Conservation (phyloP, 2,113 vertebrate species). For the Esox niger region DNA sequence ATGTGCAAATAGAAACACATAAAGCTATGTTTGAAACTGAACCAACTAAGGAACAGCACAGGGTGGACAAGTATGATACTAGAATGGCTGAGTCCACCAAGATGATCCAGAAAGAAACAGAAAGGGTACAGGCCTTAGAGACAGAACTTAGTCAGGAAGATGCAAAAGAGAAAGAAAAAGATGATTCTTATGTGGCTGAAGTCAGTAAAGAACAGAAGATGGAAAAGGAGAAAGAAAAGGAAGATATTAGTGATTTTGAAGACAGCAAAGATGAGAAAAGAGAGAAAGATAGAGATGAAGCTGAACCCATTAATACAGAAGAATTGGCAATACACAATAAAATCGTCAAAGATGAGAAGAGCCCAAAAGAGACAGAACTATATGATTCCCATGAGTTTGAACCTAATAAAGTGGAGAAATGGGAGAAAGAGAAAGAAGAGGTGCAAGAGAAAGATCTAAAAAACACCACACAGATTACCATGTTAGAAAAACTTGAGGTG, state of each 20-base stretch:
- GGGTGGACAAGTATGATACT: background rate
- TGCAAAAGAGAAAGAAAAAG: conserved; percentile 60
- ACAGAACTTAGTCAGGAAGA: conserved; percentile 27
- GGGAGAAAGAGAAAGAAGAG: conserved; percentile 63
- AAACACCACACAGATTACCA: conserved; percentile 28
- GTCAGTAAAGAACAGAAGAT: conserved; percentile 68
- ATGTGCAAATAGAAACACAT: background rate
- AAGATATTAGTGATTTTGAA: conserved; percentile 39
- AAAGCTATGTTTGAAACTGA: background rate
- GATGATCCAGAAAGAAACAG: background rate
- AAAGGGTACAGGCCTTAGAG: background rate
- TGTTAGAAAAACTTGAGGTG: conserved; percentile 24
- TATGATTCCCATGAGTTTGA: conserved; percentile 41
- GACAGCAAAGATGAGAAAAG: conserved; percentile 45
- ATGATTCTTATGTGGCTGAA: conserved; percentile 61
- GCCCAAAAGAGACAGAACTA: conserved; percentile 31
- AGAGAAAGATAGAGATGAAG: conserved; percentile 28
- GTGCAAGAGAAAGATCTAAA: conserved; percentile 61
- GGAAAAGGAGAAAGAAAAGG: conserved; percentile 66
- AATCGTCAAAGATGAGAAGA: conserved; percentile 27
- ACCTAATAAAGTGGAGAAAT: conserved; percentile 59
- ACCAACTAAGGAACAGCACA: background rate
- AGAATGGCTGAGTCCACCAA: background rate
- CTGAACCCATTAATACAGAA: background rate
- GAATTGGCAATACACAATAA: conserved; percentile 15